These are phyloP conservation scores for Poeciliopsis occidentalis DNA, from an alignment of 2,113 vertebrate genomes.

Conservation along the genomic window DNA sequence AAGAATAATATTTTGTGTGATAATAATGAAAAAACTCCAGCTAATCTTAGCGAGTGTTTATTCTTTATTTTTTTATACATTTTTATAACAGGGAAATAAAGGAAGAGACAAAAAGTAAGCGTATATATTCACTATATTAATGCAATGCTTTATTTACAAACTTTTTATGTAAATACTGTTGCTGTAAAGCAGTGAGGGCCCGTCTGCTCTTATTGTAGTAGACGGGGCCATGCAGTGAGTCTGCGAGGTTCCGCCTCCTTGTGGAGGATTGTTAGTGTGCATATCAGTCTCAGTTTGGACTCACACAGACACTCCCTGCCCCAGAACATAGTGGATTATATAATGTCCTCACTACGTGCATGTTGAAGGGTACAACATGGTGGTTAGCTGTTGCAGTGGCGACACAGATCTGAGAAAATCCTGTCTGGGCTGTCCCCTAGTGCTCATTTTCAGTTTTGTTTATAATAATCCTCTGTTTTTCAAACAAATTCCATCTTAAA, in stretches of 20 bases:
- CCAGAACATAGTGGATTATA: constrained; percentile 59
- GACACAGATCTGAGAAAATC: constrained; percentile 52
- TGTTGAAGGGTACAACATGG: constrained; percentile 68
- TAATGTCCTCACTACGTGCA: constrained; percentile 71
- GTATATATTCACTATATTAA: too few relatives aligned
- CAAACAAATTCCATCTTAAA: neutral
- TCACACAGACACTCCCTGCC: constrained; percentile 41
- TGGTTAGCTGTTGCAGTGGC: constrained; percentile 45
- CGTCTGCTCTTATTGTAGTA: neutral
- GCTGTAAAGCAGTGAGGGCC: neutral
- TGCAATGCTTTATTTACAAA: too few relatives aligned
- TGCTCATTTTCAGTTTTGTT: constrained; percentile 28
- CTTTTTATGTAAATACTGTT: neutral
- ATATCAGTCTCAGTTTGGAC: constrained; percentile 19
- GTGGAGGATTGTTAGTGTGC: constrained; percentile 2
- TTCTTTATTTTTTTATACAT: too few relatives aligned
- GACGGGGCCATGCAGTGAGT: constrained; percentile 4
- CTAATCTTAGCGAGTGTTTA: too few relatives aligned
- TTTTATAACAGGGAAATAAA: too few relatives aligned
- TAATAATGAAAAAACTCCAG: too few relatives aligned
- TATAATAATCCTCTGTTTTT: constrained; percentile 12
- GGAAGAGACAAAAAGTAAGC: too few relatives aligned
- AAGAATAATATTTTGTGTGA: too few relatives aligned
- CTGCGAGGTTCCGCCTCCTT: constrained; percentile 1
- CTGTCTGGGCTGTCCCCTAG: constrained; percentile 28